Percentiles rank a stretch among this genome's conserved stretches.
phyloP scores from a whole-genome alignment of 2,888 invertebrate species.

The Carcina quercana region DNA sequence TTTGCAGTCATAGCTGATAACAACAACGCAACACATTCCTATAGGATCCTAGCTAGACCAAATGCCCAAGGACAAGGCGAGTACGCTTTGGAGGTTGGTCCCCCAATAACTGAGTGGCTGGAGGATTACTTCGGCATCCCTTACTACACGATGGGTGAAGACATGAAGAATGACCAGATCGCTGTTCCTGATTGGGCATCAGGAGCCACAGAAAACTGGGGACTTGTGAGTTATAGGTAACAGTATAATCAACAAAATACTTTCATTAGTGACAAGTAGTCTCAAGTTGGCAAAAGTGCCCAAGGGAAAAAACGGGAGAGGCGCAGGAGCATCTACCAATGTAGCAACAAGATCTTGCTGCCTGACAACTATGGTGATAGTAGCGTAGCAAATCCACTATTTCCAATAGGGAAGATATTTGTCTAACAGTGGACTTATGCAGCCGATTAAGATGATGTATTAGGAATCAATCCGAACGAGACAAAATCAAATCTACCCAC shows the following conservation, averaged over 20 bases:
- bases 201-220: slow-evolving; percentile 68
- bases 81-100: slow-evolving; percentile 59
- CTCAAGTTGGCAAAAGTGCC: too few relatives aligned
- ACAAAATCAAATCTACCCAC: too few relatives aligned
- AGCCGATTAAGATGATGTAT: too few relatives aligned
- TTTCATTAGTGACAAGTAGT: too few relatives aligned
- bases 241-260: background rate
- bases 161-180: slow-evolving; percentile 62
- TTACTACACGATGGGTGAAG: slow-evolving; percentile 48
- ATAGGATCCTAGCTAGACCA: slow-evolving; percentile 56
- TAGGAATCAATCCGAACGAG: too few relatives aligned
- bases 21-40: slow-evolving; percentile 32
- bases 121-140: slow-evolving; percentile 49
- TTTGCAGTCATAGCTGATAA: slow-evolving; percentile 54
- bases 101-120: slow-evolving; percentile 52
- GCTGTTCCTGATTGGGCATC: slow-evolving; percentile 66
- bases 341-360: too few relatives aligned
- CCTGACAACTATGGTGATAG: too few relatives aligned
- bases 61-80: slow-evolving; percentile 49
- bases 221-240: slow-evolving; percentile 62
- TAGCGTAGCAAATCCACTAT: too few relatives aligned
- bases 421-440: too few relatives aligned
- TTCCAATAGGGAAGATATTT: too few relatives aligned
- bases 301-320: too few relatives aligned
- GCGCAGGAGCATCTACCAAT: too few relatives aligned